These are phyloP conservation scores for Melanotaenia nigrans DNA, from an alignment of 2,797 vertebrate genomes.

Conservation along the genomic window DNA sequence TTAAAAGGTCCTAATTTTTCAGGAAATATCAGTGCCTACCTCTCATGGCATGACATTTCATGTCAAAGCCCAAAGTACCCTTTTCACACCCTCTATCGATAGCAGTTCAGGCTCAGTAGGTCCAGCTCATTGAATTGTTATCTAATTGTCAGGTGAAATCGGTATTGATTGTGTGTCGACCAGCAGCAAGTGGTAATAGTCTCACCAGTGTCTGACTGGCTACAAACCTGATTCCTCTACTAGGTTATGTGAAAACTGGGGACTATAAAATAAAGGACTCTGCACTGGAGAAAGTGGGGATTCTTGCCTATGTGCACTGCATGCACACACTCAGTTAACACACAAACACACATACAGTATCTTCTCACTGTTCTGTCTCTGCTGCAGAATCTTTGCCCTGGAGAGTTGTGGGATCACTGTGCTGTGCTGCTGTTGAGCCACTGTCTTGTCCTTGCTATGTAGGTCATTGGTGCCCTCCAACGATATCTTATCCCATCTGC, in stretches of 20 bases:
- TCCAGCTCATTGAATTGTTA: slow-evolving; percentile 79
- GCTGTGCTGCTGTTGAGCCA: slow-evolving; percentile 61
- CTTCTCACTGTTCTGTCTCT: slow-evolving; percentile 41
- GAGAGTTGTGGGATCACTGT: slow-evolving; percentile 71
- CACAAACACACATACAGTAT: slow-evolving; percentile 37
- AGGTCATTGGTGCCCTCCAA: slow-evolving; percentile 78
- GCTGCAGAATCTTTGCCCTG: slow-evolving; percentile 66
- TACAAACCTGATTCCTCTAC: slow-evolving; percentile 67
- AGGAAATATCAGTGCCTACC: neutral
- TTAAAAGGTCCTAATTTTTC: neutral
- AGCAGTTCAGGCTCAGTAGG: slow-evolving; percentile 53
- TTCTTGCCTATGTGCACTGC: slow-evolving; percentile 5
- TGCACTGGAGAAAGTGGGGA: slow-evolving; percentile 55
- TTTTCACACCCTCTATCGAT: slow-evolving; percentile 22
- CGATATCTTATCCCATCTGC: slow-evolving; percentile 74
- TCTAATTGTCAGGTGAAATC: slow-evolving; percentile 82
- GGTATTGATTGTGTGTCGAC: slow-evolving; percentile 78
- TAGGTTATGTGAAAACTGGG: slow-evolving; percentile 65
- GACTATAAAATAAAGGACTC: slow-evolving; percentile 62
- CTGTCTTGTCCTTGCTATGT: slow-evolving; percentile 78
- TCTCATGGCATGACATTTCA: slow-evolving; percentile 5
- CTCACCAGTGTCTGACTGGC: slow-evolving; percentile 58
- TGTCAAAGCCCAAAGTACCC: slow-evolving; percentile 4
- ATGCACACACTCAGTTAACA: slow-evolving; percentile 12
- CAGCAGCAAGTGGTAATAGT: slow-evolving; percentile 69